These are phyloP conservation scores for Lepus americanus DNA, from an alignment of 2,113 vertebrate genomes.

Conservation along the genomic window DNA sequence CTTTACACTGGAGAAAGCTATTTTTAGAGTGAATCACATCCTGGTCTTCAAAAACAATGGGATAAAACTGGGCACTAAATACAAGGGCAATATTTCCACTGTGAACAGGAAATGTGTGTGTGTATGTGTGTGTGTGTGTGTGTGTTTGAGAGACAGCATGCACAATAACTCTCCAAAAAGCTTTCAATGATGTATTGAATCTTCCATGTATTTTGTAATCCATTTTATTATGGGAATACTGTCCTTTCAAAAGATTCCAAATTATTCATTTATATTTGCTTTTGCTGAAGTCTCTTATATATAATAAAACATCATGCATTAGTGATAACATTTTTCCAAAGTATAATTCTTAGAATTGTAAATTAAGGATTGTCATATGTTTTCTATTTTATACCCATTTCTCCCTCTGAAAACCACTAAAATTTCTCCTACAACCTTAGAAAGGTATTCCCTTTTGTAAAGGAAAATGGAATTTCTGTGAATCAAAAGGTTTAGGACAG, in stretches of 20 bases:
- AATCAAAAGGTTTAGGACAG: conserved; percentile 69
- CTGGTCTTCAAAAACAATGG: conserved; percentile 79
- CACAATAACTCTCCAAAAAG: not conserved
- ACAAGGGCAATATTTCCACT: conserved; percentile 74
- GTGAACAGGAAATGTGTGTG: conserved; percentile 63
- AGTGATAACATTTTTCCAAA: not conserved
- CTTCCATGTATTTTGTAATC: not conserved
- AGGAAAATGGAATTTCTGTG: conserved; percentile 69
- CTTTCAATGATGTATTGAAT: not conserved
- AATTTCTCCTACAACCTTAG: not conserved
- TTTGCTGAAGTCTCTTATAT: not conserved
- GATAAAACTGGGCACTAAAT: conserved; percentile 75
- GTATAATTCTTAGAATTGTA: not conserved
- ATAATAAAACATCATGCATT: not conserved
- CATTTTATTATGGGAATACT: not conserved
- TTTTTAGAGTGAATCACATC: conserved; percentile 82
- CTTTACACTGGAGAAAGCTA: conserved; percentile 67
- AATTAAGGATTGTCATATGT: not conserved
- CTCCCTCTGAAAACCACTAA: not conserved
- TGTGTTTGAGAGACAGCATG: not conserved
- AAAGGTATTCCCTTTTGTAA: conserved; percentile 71
- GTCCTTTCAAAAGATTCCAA: not conserved
- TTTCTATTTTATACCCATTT: not conserved
- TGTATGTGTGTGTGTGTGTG: not conserved
- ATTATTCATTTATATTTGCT: not conserved